These are phyloP conservation scores for Psophia crepitans DNA, from an alignment of 2,113 vertebrate genomes.

Conservation along the genomic window DNA sequence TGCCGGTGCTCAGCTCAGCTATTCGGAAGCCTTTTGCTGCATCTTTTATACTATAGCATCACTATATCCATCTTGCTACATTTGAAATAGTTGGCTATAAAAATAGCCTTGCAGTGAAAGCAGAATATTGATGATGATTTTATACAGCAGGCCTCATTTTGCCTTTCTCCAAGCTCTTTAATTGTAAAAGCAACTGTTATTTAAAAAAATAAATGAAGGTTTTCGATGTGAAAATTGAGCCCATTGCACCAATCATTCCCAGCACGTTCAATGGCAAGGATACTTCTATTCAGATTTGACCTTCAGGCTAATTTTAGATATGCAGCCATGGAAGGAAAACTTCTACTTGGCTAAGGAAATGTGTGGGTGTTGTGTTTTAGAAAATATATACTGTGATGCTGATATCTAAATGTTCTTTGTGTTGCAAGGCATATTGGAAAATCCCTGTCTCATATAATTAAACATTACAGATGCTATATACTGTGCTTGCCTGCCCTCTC, in stretches of 20 bases:
- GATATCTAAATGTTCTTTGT: conserved; percentile 26
- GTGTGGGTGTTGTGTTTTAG: conserved; percentile 32
- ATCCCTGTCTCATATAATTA: not conserved
- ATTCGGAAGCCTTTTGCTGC: not conserved
- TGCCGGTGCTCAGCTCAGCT: not conserved
- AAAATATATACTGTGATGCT: conserved; percentile 25
- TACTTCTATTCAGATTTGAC: conserved; percentile 53
- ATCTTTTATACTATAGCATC: not conserved
- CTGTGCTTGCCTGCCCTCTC: not conserved
- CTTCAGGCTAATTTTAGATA: conserved; percentile 51
- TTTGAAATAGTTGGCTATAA: conserved; percentile 22
- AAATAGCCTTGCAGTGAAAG: conserved; percentile 18
- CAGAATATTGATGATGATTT: conserved; percentile 3
- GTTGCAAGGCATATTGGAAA: conserved; percentile 19
- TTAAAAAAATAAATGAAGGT: conserved; percentile 40
- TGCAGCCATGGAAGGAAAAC: conserved; percentile 18
- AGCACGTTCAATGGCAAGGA: conserved; percentile 2
- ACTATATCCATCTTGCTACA: conserved; percentile 4
- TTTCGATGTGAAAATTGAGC: conserved; percentile 32
- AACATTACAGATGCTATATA: not conserved
- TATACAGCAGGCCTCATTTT: not conserved
- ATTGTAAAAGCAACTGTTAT: conserved; percentile 39
- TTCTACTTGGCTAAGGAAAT: conserved; percentile 55
- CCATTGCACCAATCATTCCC: not conserved
- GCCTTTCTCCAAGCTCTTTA: conserved; percentile 4